A percentile compares a stretch with the other conserved stretches of the same genome.
phyloP scores from a whole-genome alignment of 2,797 vertebrate species.

The Schizopygopsis malacanthus region DNA sequence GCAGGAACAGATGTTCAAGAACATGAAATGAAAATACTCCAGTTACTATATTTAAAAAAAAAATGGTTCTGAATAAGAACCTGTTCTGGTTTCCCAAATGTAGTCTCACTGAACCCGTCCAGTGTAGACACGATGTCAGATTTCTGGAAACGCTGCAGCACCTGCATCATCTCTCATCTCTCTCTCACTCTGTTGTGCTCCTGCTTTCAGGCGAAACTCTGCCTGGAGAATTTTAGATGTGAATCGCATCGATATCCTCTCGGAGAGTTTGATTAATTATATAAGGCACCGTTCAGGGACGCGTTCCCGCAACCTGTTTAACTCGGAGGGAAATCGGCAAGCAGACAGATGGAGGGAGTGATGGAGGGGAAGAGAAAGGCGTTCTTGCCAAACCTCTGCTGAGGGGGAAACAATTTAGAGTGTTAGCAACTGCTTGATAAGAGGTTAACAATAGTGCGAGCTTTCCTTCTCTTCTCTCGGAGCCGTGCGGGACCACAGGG shows the following conservation, averaged over 20 bases:
- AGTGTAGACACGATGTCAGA: constrained; percentile 11
- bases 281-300: constrained; percentile 61
- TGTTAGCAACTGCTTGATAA: constrained; percentile 63
- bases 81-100: not conserved
- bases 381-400: constrained; percentile 61
- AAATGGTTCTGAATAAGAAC: not conserved
- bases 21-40: not conserved
- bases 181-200: constrained; percentile 41
- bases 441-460: constrained; percentile 64
- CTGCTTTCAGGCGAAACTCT: constrained; percentile 51
- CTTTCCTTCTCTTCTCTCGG: constrained; percentile 56
- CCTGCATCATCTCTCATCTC: constrained; percentile 36
- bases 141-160: constrained; percentile 40
- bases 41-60: not conserved
- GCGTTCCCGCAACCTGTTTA: constrained; percentile 60
- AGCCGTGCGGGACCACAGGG: constrained; percentile 46
- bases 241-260: constrained; percentile 55
- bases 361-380: constrained; percentile 52
- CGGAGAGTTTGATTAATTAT: constrained; percentile 64
- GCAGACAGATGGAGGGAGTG: constrained; percentile 62
- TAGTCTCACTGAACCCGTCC: not conserved
- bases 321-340: constrained; percentile 56
- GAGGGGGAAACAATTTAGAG: constrained; percentile 63
- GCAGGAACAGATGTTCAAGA: not conserved
- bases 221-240: constrained; percentile 57